These are phyloP conservation scores for Chelonia mydas DNA, from an alignment of 2,797 vertebrate genomes.

Conservation along the genomic window DNA sequence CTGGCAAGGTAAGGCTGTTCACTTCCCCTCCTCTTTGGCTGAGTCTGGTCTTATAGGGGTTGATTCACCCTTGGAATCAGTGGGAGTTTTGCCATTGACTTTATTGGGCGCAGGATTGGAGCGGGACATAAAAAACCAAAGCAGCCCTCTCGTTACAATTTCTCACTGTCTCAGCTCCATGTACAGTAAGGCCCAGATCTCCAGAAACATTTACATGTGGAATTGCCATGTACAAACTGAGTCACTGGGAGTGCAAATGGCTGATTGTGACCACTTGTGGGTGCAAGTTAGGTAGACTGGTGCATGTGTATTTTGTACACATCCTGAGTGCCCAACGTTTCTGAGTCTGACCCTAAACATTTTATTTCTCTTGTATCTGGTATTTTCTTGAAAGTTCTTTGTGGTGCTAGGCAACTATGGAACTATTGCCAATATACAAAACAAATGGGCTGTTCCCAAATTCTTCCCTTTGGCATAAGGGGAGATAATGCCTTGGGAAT, in stretches of 20 bases:
- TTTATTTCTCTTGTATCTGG: background rate
- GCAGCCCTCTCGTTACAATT: background rate
- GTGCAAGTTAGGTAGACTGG: background rate
- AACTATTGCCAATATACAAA: slow-evolving; percentile 41
- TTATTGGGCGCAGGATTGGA: background rate
- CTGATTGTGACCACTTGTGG: fast-evolving
- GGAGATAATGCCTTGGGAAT: slow-evolving; percentile 24
- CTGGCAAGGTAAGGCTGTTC: too few relatives aligned
- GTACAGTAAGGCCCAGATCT: background rate
- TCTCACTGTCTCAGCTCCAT: background rate
- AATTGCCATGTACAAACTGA: fast-evolving
- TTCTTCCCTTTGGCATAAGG: slow-evolving; percentile 32
- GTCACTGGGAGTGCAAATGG: fast-evolving
- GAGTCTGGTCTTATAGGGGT: too few relatives aligned
- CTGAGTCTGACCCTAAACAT: background rate
- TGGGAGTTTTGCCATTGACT: background rate
- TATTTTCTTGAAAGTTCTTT: slow-evolving; percentile 50
- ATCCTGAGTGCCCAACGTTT: background rate
- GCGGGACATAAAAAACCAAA: background rate
- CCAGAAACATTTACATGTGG: background rate
- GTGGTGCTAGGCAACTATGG: background rate
- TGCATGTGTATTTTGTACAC: fast-evolving
- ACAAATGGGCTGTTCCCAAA: slow-evolving; percentile 2
- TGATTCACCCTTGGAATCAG: background rate
- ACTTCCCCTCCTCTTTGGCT: too few relatives aligned